Conservation (phyloP, 2,113 vertebrate species). For the Columbina picui region DNA sequence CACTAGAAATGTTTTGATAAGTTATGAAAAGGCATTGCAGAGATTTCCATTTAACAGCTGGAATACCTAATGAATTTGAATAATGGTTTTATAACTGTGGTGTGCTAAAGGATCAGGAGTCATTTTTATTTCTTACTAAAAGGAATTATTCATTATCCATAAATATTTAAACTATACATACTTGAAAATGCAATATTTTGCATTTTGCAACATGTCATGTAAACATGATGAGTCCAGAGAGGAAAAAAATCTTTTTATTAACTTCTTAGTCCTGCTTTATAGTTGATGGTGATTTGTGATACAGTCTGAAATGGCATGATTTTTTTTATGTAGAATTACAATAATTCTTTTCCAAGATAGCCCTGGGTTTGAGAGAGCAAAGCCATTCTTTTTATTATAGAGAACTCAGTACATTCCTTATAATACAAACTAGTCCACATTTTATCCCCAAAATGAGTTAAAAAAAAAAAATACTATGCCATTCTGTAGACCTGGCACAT, state of each 20-base stretch:
- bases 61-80: background rate
- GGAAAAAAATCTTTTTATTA: background rate
- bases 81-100: background rate
- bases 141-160: background rate
- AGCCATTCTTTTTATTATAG: background rate
- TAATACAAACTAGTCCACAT: background rate
- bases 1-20: background rate
- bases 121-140: background rate
- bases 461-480: background rate
- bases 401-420: fast-evolving
- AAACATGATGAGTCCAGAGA: background rate
- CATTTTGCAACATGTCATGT: background rate
- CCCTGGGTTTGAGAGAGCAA: background rate
- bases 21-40: background rate
- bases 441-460: background rate
- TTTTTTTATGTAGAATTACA: background rate
- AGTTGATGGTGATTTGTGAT: background rate
- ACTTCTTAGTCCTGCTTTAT: background rate
- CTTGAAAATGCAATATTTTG: background rate
- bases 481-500: background rate
- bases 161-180: constrained; percentile 15
- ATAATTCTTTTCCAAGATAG: background rate
- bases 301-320: background rate
- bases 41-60: constrained; percentile 10
- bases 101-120: background rate